Base-by-base conservation (phyloP, 2,113 vertebrate genomes). In the Mellivora capensis region DNA sequence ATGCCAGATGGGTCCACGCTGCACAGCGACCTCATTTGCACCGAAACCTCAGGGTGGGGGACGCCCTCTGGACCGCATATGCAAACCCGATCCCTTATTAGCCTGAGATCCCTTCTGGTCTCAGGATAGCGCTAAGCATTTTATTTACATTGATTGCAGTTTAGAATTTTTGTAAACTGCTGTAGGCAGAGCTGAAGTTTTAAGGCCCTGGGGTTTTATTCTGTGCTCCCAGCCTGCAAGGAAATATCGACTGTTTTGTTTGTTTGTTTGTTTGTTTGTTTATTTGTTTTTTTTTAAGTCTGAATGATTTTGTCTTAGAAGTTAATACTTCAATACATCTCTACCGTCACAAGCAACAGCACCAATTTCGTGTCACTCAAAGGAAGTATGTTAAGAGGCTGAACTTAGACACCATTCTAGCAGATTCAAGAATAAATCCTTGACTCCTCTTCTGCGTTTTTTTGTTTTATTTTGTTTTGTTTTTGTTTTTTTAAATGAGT, bases 181-280 rank as follows among this genome's bases (percentile, higher is more conserved):
- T 99, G 98, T 98, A 98, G 98, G 99, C 99, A 99, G 99, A 99
- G 98, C 98, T 98, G 98, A 99, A 98, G 98, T 99, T 98, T 99
- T 99, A 99, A 99, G 99, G 99, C 99, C 98, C 99, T 98, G 98
- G 99, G 99, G 98, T 99, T 99, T 99, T 99, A 99, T 98, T 99
- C 98, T 99, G 99, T 99, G 99, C 99, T 99, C 98, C 98, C 99
- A 99, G 98, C 98, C 98, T 98, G 98, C 98, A 99, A 98, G 97
- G 98, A 98, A 99, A 99, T 99, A 99, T 98, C 98, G 99, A 99
- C 98, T 59, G 52, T 54, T 98, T 97, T 89, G 98, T 52, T 52
- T 54, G 17, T 54, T 54, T 54, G 52, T 52, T 52, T 52, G 6
- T 52, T 54, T 54, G 52, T 54, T 54, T 54, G n/a, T n/a, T n/a